A percentile compares a stretch with the other conserved stretches of the same genome.
These are phyloP conservation scores for Anthopleura sola DNA, from an alignment of 64 coral and sea anemone genomes.

Conservation along the genomic window DNA sequence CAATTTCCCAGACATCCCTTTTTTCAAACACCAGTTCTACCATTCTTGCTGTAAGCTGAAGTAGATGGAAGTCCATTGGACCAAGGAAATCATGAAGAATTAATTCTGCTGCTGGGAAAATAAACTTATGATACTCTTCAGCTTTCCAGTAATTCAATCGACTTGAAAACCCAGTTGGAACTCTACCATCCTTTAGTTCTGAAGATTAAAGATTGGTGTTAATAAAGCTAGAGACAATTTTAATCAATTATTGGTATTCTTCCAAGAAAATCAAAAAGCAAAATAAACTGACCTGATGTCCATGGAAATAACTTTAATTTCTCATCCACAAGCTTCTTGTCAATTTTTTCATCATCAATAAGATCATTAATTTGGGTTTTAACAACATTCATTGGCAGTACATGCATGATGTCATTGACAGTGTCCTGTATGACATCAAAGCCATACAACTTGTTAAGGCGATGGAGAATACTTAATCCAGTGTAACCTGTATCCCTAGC, in stretches of 20 bases:
- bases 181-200: conserved; percentile 43
- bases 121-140: conserved; percentile 58
- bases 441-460: conserved; percentile 29
- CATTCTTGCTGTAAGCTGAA: conserved; percentile 30
- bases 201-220: conserved; percentile 21
- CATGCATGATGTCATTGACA: conserved; percentile 27
- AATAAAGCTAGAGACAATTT: no score
- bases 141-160: conserved; percentile 44
- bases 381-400: conserved; percentile 28
- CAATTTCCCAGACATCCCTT: conserved; percentile 43
- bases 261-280: no score
- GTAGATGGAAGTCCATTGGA: conserved; percentile 12
- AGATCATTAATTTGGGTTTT: neutral
- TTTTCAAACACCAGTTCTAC: conserved; percentile 34
- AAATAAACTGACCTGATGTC: conserved; percentile 51
- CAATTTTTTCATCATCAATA: neutral
- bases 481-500: conserved; percentile 2
- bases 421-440: conserved; percentile 40
- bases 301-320: conserved; percentile 35
- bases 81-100: conserved; percentile 14
- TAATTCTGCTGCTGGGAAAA: conserved; percentile 39
- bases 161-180: conserved; percentile 18
- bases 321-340: neutral
- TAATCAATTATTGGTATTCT: no score
- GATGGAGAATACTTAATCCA: conserved; percentile 16